Percentiles rank a stretch among this genome's conserved stretches.
Evolutionary conservation across 2,113 vertebrate species (phyloP).

Genomic region (Eira barbara): DNA sequence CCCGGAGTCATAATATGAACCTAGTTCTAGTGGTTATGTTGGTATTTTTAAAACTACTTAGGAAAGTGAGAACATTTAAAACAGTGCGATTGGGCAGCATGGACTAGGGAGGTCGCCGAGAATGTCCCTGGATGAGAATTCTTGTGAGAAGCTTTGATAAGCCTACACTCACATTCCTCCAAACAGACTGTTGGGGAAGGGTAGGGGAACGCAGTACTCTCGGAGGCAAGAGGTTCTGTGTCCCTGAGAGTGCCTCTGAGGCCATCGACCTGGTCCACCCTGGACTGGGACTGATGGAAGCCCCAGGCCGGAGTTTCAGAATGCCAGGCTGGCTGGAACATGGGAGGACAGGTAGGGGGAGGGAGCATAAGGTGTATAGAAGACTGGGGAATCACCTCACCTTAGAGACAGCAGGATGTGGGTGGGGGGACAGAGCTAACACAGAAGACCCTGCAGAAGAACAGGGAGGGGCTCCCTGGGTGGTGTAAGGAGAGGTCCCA

Average conservation of each 20-base stretch:
- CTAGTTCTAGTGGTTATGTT: background rate
- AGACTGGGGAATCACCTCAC: background rate
- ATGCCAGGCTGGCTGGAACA: background rate
- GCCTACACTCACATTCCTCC: background rate
- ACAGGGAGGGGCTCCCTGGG: rapidly evolving
- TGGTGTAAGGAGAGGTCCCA: background rate
- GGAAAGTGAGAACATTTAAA: background rate
- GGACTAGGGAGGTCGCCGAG: too few relatives aligned
- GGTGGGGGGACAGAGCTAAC: background rate
- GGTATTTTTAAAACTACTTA: background rate
- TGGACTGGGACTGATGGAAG: background rate
- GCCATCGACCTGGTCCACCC: rapidly evolving
- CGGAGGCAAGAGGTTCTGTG: background rate
- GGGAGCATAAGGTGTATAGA: too few relatives aligned
- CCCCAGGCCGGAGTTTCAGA: background rate
- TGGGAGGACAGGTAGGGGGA: background rate
- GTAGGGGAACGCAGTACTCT: background rate
- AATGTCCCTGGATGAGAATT: background rate
- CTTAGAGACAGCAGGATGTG: background rate
- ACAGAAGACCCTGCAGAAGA: rapidly evolving
- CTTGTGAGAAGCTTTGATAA: background rate
- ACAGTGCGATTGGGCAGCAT: background rate
- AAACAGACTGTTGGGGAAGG: background rate
- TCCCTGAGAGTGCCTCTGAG: background rate
- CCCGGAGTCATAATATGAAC: background rate